These are phyloP conservation scores for Drosophila mojavensis DNA, from an alignment of 1,140 invertebrate species.

Conservation along the genomic window DNA sequence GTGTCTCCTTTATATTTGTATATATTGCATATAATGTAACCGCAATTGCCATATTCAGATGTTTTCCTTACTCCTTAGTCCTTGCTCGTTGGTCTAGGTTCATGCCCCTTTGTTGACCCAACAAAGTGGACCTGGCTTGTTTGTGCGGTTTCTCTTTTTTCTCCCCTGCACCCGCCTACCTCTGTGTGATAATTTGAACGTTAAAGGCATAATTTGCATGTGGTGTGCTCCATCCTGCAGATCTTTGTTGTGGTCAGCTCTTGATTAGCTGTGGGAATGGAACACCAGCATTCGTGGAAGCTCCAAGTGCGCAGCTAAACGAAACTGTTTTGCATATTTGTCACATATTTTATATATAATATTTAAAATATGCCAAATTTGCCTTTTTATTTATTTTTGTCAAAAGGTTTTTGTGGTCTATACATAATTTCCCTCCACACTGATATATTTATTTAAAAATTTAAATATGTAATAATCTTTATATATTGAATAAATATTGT, in stretches of 20 bases:
- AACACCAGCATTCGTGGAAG: no score
- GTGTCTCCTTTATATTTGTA: slow-evolving; percentile 8
- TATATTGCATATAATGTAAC: slow-evolving; percentile 17
- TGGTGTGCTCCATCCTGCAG: slow-evolving; percentile 2
- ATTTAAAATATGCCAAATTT: no score
- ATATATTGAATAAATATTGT: no score
- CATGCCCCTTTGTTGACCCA: slow-evolving; percentile 33
- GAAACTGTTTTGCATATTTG: slow-evolving; percentile 7
- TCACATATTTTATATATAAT: neutral
- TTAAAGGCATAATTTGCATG: slow-evolving; percentile 14
- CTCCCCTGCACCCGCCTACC: neutral
- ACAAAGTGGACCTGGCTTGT: slow-evolving; percentile 24
- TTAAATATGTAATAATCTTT: no score
- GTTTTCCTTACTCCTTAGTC: slow-evolving; percentile 1
- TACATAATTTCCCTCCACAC: no score
- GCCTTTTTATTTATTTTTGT: no score
- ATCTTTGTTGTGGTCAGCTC: slow-evolving; percentile 45
- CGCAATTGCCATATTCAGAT: slow-evolving; percentile 9
- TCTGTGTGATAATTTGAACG: slow-evolving; percentile 31
- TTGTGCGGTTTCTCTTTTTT: slow-evolving; percentile 13
- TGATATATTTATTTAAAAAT: neutral
- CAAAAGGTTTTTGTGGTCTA: neutral
- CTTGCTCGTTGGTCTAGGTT: neutral
- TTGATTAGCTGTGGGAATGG: slow-evolving; percentile 17
- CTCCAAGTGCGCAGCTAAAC: neutral